These are phyloP conservation scores for Halyomorpha halys DNA, from an alignment of 1,140 invertebrate species.

Conservation along the genomic window DNA sequence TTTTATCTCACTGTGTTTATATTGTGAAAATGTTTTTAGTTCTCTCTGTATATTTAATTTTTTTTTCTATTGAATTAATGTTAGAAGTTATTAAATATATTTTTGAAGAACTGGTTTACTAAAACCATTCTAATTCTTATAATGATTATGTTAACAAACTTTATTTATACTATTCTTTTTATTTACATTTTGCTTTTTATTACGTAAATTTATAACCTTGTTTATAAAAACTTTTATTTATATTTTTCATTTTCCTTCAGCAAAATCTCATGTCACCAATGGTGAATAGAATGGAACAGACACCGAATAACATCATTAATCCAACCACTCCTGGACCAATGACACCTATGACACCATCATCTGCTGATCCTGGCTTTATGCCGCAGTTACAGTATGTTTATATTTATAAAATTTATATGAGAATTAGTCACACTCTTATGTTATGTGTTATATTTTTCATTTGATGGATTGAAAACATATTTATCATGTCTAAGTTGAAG, in stretches of 20 bases:
- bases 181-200: too few relatives aligned
- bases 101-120: too few relatives aligned
- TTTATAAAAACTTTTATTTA: background rate
- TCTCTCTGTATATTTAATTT: too few relatives aligned
- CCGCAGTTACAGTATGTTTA: constrained; percentile 82
- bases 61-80: too few relatives aligned
- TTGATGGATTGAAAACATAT: constrained; percentile 19
- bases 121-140: too few relatives aligned
- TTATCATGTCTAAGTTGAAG: constrained; percentile 12
- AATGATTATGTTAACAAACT: too few relatives aligned
- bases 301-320: constrained; percentile 34
- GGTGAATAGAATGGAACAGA: constrained; percentile 37
- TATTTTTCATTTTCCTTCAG: constrained; percentile 37
- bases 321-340: constrained; percentile 70
- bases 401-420: background rate
- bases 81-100: too few relatives aligned
- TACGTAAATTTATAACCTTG: too few relatives aligned
- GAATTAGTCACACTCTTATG: too few relatives aligned
- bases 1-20: too few relatives aligned
- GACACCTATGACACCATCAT: constrained; percentile 90
- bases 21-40: too few relatives aligned
- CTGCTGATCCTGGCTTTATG: constrained; percentile 84
- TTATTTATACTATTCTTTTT: too few relatives aligned
- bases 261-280: constrained; percentile 79
- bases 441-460: background rate